These are phyloP conservation scores for Microctenopoma lineatum DNA, from an alignment of 2,797 vertebrate genomes.

Conservation along the genomic window DNA sequence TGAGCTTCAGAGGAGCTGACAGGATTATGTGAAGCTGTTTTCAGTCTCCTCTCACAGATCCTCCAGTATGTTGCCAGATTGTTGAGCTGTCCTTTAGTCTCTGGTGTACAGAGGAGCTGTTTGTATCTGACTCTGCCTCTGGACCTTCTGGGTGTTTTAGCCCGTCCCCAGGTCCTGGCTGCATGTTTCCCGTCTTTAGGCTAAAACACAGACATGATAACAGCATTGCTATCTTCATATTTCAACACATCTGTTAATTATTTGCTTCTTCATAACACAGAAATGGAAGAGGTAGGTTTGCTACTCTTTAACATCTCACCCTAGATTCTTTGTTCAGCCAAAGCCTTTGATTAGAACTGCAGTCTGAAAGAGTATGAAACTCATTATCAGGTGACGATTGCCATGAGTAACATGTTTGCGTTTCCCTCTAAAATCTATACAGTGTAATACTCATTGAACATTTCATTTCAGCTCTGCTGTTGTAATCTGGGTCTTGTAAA, in stretches of 20 bases:
- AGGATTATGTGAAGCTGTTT: too few species aligned
- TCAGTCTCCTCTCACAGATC: too few species aligned
- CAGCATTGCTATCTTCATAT: background rate
- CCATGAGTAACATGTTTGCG: constrained; percentile 29
- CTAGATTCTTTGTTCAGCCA: background rate
- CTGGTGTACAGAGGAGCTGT: too few species aligned
- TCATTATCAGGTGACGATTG: background rate
- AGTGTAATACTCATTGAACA: constrained; percentile 22
- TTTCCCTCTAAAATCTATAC: constrained; percentile 24
- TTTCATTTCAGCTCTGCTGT: constrained; percentile 24
- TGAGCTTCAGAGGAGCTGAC: too few species aligned
- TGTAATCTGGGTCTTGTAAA: constrained; percentile 35
- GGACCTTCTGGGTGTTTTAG: background rate
- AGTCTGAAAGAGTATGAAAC: constrained; percentile 4
- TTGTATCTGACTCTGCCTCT: background rate
- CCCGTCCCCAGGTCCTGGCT: too few species aligned
- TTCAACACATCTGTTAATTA: background rate
- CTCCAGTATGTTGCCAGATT: too few species aligned
- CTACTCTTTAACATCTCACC: background rate
- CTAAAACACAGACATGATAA: background rate
- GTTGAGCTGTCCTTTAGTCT: too few species aligned
- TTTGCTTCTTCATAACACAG: too few species aligned
- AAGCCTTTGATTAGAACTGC: constrained; percentile 4
- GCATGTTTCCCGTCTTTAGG: background rate
- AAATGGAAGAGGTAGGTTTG: background rate